Evolutionary conservation across 2,888 invertebrate genomes (phyloP), one percentile per base, ranked within the genome.

Genomic region (Acanthosoma haemorrhoidale): DNA sequence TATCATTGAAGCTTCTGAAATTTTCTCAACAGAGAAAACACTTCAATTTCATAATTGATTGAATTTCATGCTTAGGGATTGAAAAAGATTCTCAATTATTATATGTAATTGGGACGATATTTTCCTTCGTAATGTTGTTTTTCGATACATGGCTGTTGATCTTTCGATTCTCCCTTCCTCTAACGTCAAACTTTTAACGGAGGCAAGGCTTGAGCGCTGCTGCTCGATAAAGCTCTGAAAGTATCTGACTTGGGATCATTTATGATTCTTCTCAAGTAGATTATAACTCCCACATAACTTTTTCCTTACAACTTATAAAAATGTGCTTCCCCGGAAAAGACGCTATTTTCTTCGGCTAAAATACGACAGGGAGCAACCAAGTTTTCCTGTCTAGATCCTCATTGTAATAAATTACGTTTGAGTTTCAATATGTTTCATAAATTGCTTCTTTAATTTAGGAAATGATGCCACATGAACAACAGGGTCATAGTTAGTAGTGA

Each of bases 231-330:
- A 25, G 25, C 51, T 51, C 51, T 51, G 21, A 25, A 51, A 51
- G 29, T 51, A 25, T n/a, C 51, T 25, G 25, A 51, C 51, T 51
- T 11, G n/a, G 51, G 51, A 25, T 51, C 51, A 51, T 51, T 51
- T 51, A 51, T 51, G 51, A 51, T 51, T 51, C 51, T 51, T 51
- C 51, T 21, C 51, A 51, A 51, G 51, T 25, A 51, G 51, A 25
- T 51, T 51, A 51, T 51, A 51, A 51, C 51, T 51, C 29, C 51
- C n/a, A 25, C 29, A 25, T n/a, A 51, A 51, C 51, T 51, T 51
- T 25, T 51, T 29, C 25, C 13, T 0, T 25, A n/a, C n/a, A 25
- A 51, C 25, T 51, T 51, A n/a, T 51, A 51, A 51, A 51, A 51
- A 51, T 51, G 51, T 51, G 51, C 21, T 51, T 51, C 51, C 3